Conservation (phyloP, 2,888 invertebrate genomes). For the Heteromurus nitidus region DNA sequence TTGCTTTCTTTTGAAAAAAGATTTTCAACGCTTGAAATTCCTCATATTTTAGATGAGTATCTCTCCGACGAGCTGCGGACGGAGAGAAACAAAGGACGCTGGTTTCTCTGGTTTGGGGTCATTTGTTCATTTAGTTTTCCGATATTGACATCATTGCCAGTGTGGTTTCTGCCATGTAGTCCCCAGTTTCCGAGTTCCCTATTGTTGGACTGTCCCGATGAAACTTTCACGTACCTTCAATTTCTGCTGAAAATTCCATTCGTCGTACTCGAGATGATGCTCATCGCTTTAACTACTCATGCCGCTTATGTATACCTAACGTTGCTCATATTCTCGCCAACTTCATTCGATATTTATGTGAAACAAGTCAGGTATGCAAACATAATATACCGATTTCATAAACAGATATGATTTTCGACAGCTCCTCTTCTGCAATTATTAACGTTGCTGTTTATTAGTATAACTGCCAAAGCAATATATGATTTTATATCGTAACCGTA, state of each 20-base stretch:
- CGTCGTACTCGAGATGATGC: slow-evolving; percentile 46
- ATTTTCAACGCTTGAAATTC: neutral
- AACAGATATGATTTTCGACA: neutral
- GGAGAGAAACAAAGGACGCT: slow-evolving; percentile 49
- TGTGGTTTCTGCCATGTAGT: slow-evolving; percentile 56
- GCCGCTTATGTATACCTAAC: slow-evolving; percentile 60
- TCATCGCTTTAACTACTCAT: slow-evolving; percentile 54
- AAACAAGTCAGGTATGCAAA: slow-evolving; percentile 54
- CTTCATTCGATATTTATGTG: slow-evolving; percentile 57
- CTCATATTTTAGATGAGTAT: slow-evolving; percentile 18
- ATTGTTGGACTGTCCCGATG: slow-evolving; percentile 45
- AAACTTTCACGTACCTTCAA: slow-evolving; percentile 55
- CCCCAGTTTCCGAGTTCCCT: slow-evolving; percentile 58
- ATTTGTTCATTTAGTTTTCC: slow-evolving; percentile 57
- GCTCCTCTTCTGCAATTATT: neutral
- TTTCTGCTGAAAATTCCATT: slow-evolving; percentile 55
- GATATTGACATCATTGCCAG: slow-evolving; percentile 48
- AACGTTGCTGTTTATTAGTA: neutral
- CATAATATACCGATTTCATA: neutral
- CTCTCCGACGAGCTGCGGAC: slow-evolving; percentile 40
- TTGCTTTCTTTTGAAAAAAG: neutral
- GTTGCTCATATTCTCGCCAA: slow-evolving; percentile 55
- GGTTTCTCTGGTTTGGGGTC: slow-evolving; percentile 60
- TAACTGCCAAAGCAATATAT: neutral
- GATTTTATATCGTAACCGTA: neutral